phyloP scores from a whole-genome alignment of 1,140 invertebrate genomes.

The Coelopa frigida region DNA sequence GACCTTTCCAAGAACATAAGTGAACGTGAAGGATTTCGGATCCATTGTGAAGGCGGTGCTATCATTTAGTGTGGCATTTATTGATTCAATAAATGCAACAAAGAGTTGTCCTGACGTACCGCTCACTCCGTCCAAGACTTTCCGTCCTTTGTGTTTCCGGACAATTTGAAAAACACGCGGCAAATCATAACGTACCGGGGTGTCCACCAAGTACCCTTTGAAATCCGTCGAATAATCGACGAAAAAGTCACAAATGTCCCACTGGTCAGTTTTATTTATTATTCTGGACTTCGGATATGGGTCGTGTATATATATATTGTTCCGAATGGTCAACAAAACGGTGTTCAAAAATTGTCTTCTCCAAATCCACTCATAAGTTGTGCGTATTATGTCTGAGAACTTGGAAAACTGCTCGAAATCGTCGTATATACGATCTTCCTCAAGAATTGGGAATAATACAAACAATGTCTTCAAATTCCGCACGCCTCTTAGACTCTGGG shows the following conservation, averaged over 20 bases:
- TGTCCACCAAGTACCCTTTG: conserved; percentile 23
- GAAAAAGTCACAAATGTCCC: conserved; percentile 24
- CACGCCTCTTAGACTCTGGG: conserved; percentile 17
- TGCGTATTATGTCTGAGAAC: conserved; percentile 14
- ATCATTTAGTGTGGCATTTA: conserved; percentile 28
- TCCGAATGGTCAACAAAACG: conserved; percentile 23
- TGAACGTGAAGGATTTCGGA: conserved; percentile 13
- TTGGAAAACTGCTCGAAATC: conserved; percentile 4
- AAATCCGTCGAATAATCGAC: conserved; percentile 16
- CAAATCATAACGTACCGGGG: conserved; percentile 27
- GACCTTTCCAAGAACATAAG: too few relatives aligned
- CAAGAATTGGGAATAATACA: conserved; percentile 21
- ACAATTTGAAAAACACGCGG: conserved; percentile 28
- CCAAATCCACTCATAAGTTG: conserved; percentile 27
- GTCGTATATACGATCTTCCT: conserved; percentile 11
- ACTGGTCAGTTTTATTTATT: conserved; percentile 22
- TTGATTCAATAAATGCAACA: conserved; percentile 23
- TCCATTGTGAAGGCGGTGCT: conserved; percentile 13
- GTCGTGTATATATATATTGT: conserved; percentile 24
- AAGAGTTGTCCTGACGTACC: conserved; percentile 32
- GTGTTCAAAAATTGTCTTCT: conserved; percentile 27
- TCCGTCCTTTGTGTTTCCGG: conserved; percentile 6
- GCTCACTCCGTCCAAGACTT: conserved; percentile 15
- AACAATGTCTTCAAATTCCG: conserved; percentile 32
- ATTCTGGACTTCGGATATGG: conserved; percentile 26